Base-by-base conservation (phyloP, 1,140 invertebrate species). In the Magallana angulata region DNA sequence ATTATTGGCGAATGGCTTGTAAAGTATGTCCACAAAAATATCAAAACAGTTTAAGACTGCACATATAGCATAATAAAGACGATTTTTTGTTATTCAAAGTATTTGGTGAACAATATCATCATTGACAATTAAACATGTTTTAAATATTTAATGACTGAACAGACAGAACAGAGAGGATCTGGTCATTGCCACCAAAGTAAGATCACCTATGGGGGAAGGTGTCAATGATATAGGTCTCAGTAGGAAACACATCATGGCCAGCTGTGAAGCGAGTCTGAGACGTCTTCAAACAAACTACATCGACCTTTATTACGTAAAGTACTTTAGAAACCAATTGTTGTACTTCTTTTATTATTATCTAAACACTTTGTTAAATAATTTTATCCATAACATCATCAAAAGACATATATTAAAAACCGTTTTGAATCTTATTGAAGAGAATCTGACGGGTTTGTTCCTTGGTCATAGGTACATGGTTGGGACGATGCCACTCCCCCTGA, bases 1-100 rank as follows among this genome's bases (percentile, higher is more conserved):
- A 93, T 94, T 24, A 82, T 94, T 36, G 94, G 94, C 1, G 91
- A 84, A 30, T 94, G 94, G 94, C 83, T 94, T 3, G 81, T 88
- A 86, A 92, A 89, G 92, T 93, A 90, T 86, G 85, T 64, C 30
- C 9, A n/a, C 7, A 62, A 62, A 24, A 24, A 18, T 81, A 81
- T 81, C 18, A 85, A 71, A 48, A 48, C 36, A 48, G 36, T 48
- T 48, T 48, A 2, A 48, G 36, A 48, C 36, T 48, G 36, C 36
- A 48, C 36, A 48, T 48, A 48, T 48, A 48, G 0, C 36, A 48
- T 48, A 48, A 2, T 48, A 48, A 2, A 48, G 36, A 48, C 36
- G 36, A 48, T 2, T 48, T 48, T 48, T 2, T 48, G 36, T 48
- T 48, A 48, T 48, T 48, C 36, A 48, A 48, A 48, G 36, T 48